phyloP scores from a whole-genome alignment of 2,113 vertebrate species.

The Semnopithecus entellus region DNA sequence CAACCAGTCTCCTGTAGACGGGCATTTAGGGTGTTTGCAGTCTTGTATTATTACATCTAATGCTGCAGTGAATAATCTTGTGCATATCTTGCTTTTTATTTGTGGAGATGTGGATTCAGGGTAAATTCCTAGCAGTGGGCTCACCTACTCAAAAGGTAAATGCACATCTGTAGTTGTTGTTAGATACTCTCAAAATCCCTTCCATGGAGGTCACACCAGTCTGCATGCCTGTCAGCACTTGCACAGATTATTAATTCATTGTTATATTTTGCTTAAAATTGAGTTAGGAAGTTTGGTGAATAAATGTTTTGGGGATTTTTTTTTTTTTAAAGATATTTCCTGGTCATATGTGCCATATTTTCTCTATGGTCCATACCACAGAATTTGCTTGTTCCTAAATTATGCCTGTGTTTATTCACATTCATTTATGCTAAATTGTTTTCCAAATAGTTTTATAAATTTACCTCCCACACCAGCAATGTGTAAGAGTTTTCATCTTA shows the following conservation, averaged over 20 bases:
- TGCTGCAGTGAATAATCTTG: neutral
- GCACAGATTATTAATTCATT: neutral
- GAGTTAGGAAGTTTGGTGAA: neutral
- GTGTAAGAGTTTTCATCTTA: neutral
- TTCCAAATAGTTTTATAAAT: neutral
- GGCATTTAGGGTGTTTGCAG: neutral
- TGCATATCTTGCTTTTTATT: neutral
- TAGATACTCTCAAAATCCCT: neutral
- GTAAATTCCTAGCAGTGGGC: neutral
- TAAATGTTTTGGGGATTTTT: neutral
- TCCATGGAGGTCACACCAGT: neutral
- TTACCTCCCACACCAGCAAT: neutral
- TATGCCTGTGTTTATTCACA: neutral
- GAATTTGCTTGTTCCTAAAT: neutral
- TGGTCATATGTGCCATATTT: too few relatives aligned
- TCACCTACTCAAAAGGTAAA: neutral
- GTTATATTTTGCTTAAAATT: slow-evolving; percentile 6
- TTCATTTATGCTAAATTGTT: neutral
- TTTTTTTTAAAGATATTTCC: too few relatives aligned
- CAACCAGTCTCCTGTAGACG: neutral
- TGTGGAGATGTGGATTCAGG: neutral
- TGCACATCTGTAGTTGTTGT: neutral
- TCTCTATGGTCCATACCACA: neutral
- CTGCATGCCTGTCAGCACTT: neutral
- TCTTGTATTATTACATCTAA: neutral